These are phyloP conservation scores for Poliocrania exsul DNA, from an alignment of 2,797 vertebrate genomes.

Conservation along the genomic window DNA sequence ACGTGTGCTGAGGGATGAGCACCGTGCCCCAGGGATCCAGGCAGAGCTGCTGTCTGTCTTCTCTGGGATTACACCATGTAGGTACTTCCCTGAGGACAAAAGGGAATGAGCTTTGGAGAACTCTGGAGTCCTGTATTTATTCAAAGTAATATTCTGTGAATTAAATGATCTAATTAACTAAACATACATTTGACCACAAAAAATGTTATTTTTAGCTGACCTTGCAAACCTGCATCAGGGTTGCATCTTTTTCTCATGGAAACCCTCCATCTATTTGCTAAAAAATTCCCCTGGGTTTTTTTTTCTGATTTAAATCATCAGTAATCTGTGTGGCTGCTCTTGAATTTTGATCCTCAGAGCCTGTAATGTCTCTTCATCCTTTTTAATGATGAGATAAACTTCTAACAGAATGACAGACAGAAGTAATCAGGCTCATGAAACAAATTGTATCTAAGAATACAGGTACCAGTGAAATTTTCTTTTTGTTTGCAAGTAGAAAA, in stretches of 20 bases:
- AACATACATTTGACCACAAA: constrained; percentile 8
- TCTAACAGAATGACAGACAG: background rate
- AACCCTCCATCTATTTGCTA: background rate
- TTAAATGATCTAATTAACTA: constrained; percentile 28
- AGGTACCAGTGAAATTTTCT: background rate
- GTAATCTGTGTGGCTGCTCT: background rate
- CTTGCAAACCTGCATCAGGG: background rate
- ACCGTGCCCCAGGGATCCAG: background rate
- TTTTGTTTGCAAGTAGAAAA: background rate
- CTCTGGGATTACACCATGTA: background rate
- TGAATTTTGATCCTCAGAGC: background rate
- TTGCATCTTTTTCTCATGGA: background rate
- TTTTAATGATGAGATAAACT: background rate
- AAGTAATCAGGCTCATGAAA: background rate
- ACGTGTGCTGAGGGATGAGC: background rate
- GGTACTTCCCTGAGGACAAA: background rate
- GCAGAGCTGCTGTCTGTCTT: background rate
- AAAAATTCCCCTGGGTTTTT: background rate
- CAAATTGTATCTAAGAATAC: background rate
- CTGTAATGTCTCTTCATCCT: background rate
- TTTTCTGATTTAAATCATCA: background rate
- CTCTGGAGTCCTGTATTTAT: background rate
- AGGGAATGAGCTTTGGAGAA: background rate
- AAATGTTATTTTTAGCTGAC: constrained; percentile 11
- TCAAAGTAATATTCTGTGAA: background rate